Base-by-base conservation (phyloP, 2,888 invertebrate species). In the Stratiomys singularior region DNA sequence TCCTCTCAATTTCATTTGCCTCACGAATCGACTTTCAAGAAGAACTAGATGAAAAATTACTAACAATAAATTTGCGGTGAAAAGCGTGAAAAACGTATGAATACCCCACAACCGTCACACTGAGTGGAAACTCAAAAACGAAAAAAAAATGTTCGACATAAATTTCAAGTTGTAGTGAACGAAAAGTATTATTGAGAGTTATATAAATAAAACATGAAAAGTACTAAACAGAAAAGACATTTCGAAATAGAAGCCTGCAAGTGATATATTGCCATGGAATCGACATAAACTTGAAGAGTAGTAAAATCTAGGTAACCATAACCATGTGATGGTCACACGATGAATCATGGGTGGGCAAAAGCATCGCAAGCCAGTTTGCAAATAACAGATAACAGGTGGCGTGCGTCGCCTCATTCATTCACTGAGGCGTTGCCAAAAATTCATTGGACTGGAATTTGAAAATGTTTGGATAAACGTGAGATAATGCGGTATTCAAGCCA, bases 371-470 rank as follows among this genome's bases (percentile, higher is more conserved):
- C 11, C 60, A 25, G 25, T 2, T 25, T 15, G 60, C 25, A 25
- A 60, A 60, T 60, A 60, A 60, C 60, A 60, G 60, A 18, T 60
- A 60, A 25, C 60, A 60, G 60, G 60, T 60, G 60, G 11, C 25
- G 60, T 15, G 25, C 60, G 25, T 21, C 25, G 7, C 23, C 23
- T 25, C n/a, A 25, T 60, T 60, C 60, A 60, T 60, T 60, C 60
- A 60, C 21, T 21, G 25, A 60, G 21, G 4, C 13, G 60, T 25
- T 60, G 60, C 60, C 60, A 60, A 60, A 60, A 60, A 52, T 9
- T 25, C 23, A 25, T 60, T 60, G 15, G 52, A 15, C 52, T 52
- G 52, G 52, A 52, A 52, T 18, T 5, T 15, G 7, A 15, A 18
- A 5, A 52, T 52, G 52, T 37, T 37, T 37, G 37, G 5, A 37